Evolutionary conservation across 2,797 vertebrate genomes (phyloP).

Genomic region (Geotrypetes seraphini): DNA sequence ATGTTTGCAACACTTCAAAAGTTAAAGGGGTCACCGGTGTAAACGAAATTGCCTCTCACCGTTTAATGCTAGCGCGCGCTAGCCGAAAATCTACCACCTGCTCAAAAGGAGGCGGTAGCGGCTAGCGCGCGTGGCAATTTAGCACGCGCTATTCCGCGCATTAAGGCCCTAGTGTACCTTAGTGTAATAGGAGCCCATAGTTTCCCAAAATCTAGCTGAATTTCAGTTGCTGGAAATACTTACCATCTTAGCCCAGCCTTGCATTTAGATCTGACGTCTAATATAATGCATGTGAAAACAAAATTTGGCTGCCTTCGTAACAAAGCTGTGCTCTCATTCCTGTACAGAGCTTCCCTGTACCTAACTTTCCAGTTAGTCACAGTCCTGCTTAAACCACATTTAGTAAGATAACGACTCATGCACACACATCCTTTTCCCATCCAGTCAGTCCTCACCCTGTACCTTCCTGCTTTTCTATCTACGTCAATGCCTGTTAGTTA

Average conservation of each 20-base stretch:
- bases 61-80: too few relatives aligned
- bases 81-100: too few relatives aligned
- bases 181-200: too few relatives aligned
- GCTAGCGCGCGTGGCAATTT: too few relatives aligned
- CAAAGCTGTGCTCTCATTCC: background rate
- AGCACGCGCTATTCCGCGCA: too few relatives aligned
- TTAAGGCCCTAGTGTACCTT: too few relatives aligned
- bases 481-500: slow-evolving; percentile 2
- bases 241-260: slow-evolving; percentile 7
- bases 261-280: background rate
- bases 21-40: too few relatives aligned
- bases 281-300: slow-evolving; percentile 2
- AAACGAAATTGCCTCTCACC: too few relatives aligned
- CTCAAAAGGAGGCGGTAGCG: too few relatives aligned
- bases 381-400: slow-evolving; percentile 8
- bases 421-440: background rate
- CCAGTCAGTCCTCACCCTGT: background rate
- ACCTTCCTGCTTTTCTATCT: background rate
- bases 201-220: too few relatives aligned
- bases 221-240: slow-evolving; percentile 14
- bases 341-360: background rate
- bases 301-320: slow-evolving; percentile 6
- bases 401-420: slow-evolving; percentile 6
- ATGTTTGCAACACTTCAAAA: too few relatives aligned
- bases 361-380: slow-evolving; percentile 10